Conservation (phyloP, 1,140 invertebrate species). For the Latrodectus geometricus region DNA sequence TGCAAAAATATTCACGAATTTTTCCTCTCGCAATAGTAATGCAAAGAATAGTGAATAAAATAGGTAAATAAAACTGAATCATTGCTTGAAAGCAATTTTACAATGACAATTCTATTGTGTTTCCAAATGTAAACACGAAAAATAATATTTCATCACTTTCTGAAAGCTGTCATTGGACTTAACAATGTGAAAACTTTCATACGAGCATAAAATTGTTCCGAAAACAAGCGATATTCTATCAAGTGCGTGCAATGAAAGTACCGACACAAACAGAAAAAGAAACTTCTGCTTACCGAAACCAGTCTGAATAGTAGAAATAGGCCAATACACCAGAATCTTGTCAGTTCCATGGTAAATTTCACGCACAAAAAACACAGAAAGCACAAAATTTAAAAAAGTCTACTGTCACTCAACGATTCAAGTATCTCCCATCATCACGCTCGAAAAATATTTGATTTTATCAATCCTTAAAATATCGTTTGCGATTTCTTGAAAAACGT, state of each 20-base stretch:
- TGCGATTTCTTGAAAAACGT: constrained; percentile 18
- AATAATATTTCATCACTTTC: no score
- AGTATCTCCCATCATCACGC: constrained; percentile 34
- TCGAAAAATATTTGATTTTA: background rate
- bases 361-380: constrained; percentile 30
- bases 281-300: constrained; percentile 50
- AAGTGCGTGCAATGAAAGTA: constrained; percentile 19
- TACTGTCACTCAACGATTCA: constrained; percentile 6
- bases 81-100: no score
- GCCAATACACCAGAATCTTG: constrained; percentile 48
- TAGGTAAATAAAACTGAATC: no score
- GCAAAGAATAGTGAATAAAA: no score
- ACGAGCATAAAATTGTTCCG: no score
- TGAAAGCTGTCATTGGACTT: no score
- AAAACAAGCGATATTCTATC: background rate
- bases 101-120: no score
- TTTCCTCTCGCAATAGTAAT: no score
- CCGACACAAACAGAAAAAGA: constrained; percentile 28
- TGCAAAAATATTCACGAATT: no score
- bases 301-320: constrained; percentile 55
- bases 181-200: no score
- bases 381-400: background rate
- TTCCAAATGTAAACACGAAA: no score
- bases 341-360: constrained; percentile 35
- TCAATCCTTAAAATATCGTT: constrained; percentile 45